phyloP scores from a whole-genome alignment of 2,113 vertebrate species.

The Nothocercus julius region DNA sequence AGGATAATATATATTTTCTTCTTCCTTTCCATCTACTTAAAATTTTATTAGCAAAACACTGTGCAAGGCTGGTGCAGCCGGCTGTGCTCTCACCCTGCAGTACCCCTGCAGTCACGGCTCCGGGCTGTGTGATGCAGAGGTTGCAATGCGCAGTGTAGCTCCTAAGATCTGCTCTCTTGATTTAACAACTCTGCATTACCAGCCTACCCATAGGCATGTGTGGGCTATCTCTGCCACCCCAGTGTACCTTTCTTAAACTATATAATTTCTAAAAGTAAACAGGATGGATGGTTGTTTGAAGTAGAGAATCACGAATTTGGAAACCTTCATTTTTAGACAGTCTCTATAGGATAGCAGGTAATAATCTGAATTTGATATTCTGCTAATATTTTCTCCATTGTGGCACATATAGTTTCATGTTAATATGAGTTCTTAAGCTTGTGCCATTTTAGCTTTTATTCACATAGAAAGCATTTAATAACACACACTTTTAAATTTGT shows the following conservation, averaged over 20 bases:
- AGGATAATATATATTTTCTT: neutral
- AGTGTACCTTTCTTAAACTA: neutral
- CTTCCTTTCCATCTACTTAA: neutral
- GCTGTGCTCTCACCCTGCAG: conserved; percentile 21
- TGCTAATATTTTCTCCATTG: neutral
- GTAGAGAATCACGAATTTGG: neutral
- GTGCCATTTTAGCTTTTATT: conserved; percentile 22
- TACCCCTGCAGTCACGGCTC: conserved; percentile 20
- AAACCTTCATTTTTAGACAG: conserved; percentile 29
- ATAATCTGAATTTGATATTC: conserved; percentile 14
- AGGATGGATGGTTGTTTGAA: neutral
- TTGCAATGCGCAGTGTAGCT: conserved; percentile 49
- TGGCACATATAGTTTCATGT: neutral
- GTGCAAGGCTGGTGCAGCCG: neutral
- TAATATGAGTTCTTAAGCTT: neutral
- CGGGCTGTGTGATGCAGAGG: conserved; percentile 45
- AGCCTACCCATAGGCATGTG: neutral
- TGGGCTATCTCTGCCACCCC: neutral
- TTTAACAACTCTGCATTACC: conserved; percentile 52
- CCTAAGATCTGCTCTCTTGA: conserved; percentile 5
- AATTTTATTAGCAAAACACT: neutral
- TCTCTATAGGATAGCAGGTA: conserved; percentile 2
- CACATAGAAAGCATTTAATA: conserved; percentile 27
- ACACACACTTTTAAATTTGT: conserved; percentile 14
- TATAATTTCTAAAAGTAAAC: neutral